Evolutionary conservation across 2,888 invertebrate genomes (phyloP), one percentile per base, ranked within the genome.

Genomic region (Cosmorhoe ocellata): DNA sequence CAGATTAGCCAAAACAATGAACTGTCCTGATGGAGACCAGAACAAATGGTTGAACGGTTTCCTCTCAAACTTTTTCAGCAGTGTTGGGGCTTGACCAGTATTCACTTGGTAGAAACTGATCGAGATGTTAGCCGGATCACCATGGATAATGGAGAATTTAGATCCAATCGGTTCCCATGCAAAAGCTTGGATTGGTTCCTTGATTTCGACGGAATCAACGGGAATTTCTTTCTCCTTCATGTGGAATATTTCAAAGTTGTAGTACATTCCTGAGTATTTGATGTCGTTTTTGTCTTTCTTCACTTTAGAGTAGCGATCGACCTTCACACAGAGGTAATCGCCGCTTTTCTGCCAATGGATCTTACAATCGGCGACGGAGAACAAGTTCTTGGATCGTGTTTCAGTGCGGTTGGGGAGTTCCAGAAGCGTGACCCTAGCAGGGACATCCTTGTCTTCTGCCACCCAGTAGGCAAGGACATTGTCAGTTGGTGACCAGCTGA

Each of bases 311-410:
- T 93, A 93, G n/a, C 93, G 91, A 62, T 90, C 91, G n/a, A 91
- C 91, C 90, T 99, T 99, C 0, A 99, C 99, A 69, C 99, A 99
- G 18, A 99, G 91, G 79, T 98, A 98, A 79, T 99, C 98, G 0
- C 99, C 99, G 14, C 95, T 96, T 83, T 98, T 98, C 83, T 99
- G 99, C 99, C 99, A 99, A 81, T 98, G 98, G 79, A 99, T 97
- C 71, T 98, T 98, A 79, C 99, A 99, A 78, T 99, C 98, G 0
- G 98, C 98, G 0, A 99, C 99, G 58, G 97, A 98, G 92, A 99
- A 99, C 49, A 99, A 91, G 82, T 98, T 99, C 82, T 99, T 98
- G 59, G 97, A 96, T 62, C 98, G 93, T 32, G 95, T 93, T 88
- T 98, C 98, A 40, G 93, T 94, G 51, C 97, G 95, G 71, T 95